Percentiles rank a stretch among this genome's conserved stretches.
These are phyloP conservation scores for Syncerus caffer DNA, from an alignment of 2,797 vertebrate genomes.

Conservation along the genomic window DNA sequence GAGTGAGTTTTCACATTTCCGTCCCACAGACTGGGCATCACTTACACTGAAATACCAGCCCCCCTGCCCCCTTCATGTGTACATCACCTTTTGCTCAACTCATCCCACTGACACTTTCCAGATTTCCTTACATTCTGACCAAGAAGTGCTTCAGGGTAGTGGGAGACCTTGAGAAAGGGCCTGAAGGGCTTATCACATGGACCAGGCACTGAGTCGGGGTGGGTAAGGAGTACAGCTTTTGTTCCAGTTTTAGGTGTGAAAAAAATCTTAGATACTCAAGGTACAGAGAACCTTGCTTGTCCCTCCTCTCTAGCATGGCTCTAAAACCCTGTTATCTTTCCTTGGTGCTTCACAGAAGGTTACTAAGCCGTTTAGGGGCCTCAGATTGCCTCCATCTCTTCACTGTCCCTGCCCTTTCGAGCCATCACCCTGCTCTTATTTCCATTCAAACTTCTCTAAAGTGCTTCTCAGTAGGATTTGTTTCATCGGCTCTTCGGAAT, in stretches of 20 bases:
- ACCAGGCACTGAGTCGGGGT: background rate
- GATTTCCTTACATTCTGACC: background rate
- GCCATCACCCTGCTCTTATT: background rate
- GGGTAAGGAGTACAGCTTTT: background rate
- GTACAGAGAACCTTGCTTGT: background rate
- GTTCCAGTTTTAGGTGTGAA: background rate
- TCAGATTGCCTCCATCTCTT: background rate
- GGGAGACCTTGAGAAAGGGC: background rate
- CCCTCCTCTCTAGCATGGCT: background rate
- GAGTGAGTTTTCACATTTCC: background rate
- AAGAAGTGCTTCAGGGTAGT: background rate
- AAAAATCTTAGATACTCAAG: background rate
- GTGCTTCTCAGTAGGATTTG: background rate
- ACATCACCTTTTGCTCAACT: background rate
- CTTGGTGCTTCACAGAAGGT: background rate
- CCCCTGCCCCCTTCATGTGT: background rate
- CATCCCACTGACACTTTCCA: background rate
- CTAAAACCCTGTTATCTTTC: background rate
- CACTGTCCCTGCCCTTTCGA: accelerated
- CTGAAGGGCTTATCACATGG: background rate
- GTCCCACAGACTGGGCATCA: background rate
- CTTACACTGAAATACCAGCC: background rate
- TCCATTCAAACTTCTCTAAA: background rate
- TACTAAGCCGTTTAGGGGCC: background rate
- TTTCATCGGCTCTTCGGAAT: background rate